Evolutionary conservation across 2,797 vertebrate genomes (phyloP), one percentile per base, ranked within the genome.

Genomic region (Microcaecilia unicolor): DNA sequence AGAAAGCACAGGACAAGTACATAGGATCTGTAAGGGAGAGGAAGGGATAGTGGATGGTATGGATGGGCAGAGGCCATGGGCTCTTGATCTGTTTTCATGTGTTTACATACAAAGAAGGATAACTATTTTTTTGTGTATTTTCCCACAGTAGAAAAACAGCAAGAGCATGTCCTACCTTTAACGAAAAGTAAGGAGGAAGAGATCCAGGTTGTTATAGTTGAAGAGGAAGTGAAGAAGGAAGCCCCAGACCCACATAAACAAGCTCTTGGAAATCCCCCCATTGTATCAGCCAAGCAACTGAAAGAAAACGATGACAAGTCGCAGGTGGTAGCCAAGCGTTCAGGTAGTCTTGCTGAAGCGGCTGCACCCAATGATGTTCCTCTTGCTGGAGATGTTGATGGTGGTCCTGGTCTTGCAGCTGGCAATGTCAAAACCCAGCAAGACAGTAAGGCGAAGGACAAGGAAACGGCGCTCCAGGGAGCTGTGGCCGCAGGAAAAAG

Each of bases 111-210:
- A n/a, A n/a, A n/a, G n/a, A n/a, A n/a, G n/a, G n/a, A n/a, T n/a
- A n/a, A n/a, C n/a, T n/a, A n/a, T n/a, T n/a, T 15, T 25, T 13
- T 25, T 15, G 0, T 16, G 8, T 28, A 0, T 10, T 0, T 15
- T 40, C 40, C 38, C 1, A 0, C 64, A 70, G 61, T 1, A 1
- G 80, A 75, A 1, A 2, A 1, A 0, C 65, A 55, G 28, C 51
- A 30, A 0, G 81, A 72, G 21, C 54, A 47, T 0, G 67, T 23
- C 0, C 9, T 5, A 10, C 38, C 37, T 1, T 31, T 22, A 1
- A 8, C 52, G 25, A 30, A 15, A 52, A 63, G 48, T 20, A 70
- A 53, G 27, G 79, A 75, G 31, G 65, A 61, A 0, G 41, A 55
- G 21, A 38, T 10, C 9, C 48, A 2, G 0, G 44, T 26, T 1